Conservation (phyloP, 2,113 vertebrate genomes). For the Ahaetulla prasina region DNA sequence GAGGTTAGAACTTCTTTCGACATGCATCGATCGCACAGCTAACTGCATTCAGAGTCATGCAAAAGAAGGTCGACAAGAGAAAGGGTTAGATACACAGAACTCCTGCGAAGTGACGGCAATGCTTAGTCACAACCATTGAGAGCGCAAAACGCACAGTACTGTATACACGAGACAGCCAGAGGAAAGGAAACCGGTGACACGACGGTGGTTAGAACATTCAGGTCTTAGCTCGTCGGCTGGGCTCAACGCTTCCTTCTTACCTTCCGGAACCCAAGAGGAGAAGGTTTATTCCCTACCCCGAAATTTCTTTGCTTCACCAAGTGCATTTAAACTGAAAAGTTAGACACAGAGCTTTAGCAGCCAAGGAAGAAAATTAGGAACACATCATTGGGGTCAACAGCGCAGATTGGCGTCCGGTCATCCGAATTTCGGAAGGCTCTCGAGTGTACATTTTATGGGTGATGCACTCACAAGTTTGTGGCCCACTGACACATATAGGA, state of each 20-base stretch:
- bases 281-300: not conserved
- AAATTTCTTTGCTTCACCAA: not conserved
- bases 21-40: constrained; percentile 29
- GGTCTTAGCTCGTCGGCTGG: not conserved
- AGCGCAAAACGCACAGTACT: not conserved
- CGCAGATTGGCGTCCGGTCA: not conserved
- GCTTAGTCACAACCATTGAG: constrained; percentile 35
- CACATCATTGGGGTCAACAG: not conserved
- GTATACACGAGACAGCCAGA: constrained; percentile 23
- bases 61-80: constrained; percentile 31
- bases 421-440: not conserved
- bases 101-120: constrained; percentile 34
- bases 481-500: not conserved
- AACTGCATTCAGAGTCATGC: constrained; percentile 53
- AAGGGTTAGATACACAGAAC: constrained; percentile 18
- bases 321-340: not conserved
- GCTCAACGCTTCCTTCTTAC: not conserved
- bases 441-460: constrained; percentile 10
- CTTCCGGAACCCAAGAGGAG: not conserved
- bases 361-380: not conserved
- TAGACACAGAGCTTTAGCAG: not conserved
- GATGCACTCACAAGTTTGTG: not conserved
- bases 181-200: not conserved
- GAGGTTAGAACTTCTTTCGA: constrained; percentile 52
- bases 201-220: constrained; percentile 17